These are phyloP conservation scores for Tapirus indicus DNA, from an alignment of 2,797 vertebrate species.

Conservation along the genomic window DNA sequence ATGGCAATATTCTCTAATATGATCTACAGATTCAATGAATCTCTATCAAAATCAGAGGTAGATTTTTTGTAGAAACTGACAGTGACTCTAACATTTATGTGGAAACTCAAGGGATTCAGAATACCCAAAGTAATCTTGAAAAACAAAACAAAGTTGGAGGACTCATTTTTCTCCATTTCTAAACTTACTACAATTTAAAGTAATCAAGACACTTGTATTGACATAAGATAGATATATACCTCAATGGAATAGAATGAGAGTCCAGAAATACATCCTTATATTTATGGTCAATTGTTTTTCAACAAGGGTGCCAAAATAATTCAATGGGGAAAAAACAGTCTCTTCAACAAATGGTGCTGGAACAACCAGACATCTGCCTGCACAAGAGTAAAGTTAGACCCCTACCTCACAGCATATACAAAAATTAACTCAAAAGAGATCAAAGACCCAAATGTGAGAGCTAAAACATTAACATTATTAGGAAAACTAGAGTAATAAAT, in stretches of 20 bases:
- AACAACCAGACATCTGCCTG: not conserved
- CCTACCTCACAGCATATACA: not conserved
- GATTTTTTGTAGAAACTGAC: not conserved
- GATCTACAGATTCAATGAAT: not conserved
- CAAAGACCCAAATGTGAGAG: not conserved
- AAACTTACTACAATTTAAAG: not conserved
- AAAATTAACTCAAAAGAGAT: not conserved
- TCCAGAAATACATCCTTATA: not conserved
- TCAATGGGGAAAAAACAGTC: not conserved
- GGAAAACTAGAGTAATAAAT: not conserved
- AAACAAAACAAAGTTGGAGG: not conserved
- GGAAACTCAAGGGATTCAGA: not conserved
- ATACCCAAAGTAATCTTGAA: not conserved
- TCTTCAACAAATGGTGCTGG: not conserved
- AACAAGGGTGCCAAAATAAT: not conserved
- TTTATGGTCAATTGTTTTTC: not conserved
- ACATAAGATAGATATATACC: not conserved
- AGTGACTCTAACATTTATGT: not conserved
- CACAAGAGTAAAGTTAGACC: not conserved
- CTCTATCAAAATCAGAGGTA: not conserved
- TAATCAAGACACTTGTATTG: not conserved
- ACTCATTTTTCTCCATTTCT: not conserved
- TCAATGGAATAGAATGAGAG: not conserved
- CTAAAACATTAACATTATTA: not conserved
- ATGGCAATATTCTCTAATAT: not conserved